Base-by-base conservation (phyloP, 2,113 vertebrate genomes). In the Pachypanchax playfairii region DNA sequence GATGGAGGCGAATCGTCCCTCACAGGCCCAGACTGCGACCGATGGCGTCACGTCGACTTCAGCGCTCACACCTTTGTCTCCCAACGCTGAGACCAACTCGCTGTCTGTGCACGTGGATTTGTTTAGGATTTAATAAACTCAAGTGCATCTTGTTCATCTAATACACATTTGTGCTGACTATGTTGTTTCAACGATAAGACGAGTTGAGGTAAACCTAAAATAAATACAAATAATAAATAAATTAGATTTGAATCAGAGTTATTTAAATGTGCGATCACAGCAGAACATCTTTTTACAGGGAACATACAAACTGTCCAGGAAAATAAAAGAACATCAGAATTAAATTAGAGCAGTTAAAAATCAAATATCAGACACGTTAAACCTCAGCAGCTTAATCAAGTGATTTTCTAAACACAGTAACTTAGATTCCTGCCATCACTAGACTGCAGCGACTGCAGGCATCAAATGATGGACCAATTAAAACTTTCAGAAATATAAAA, bases 1-100 rank as follows among this genome's bases (percentile, higher is more conserved):
- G n/a, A n/a, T n/a, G n/a, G 70, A 71, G 73, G 51, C 67, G 69
- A 68, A 73, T 57, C 3, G 51, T 54, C 48, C 41, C 71, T 70
- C 65, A 65, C 70, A 65, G 33, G 55, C 68, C 57, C 43, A 43
- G 49, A 73, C 63, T 68, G 29, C 74, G 70, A 68, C 74, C 61
- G 77, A 79, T 82, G 72, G 66, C 68, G 83, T 85, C 80, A 81
- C 67, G 18, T 86, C 73, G 64, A 77, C 65, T 87, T 88, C 76
- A 69, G 79, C 75, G 17, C 65, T 60, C 65, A 70, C 73, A 70
- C 76, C 65, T 82, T 52, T 61, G 12, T 76, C 57, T 66, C 50
- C 17, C 20, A 46, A 33, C 39, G 55, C 53, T n/a, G 39, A 35
- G 42, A 60, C 1, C n/a, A n/a, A 14, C 63, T 28, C 26, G 46